phyloP scores from a whole-genome alignment of 1,140 invertebrate species.

The Drosophila trapezifrons region DNA sequence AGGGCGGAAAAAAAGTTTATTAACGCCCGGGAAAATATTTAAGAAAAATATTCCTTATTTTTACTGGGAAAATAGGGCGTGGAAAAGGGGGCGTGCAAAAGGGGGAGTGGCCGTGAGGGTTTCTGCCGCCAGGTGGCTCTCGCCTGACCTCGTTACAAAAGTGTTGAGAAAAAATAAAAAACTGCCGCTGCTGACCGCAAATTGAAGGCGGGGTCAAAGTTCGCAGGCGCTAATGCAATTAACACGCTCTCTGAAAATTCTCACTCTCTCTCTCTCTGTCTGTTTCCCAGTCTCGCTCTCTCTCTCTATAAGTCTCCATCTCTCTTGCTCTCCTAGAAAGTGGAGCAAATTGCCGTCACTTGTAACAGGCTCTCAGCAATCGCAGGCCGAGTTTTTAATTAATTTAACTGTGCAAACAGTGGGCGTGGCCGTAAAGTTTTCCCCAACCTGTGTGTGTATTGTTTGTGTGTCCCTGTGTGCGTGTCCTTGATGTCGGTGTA shows the following conservation, averaged over 20 bases:
- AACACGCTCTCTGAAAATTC: constrained; percentile 54
- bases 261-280: background rate
- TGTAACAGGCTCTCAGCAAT: constrained; percentile 65
- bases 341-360: constrained; percentile 67
- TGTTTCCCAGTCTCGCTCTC: background rate
- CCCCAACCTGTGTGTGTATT: background rate
- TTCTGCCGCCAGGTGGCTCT: constrained; percentile 16
- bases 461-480: constrained; percentile 8
- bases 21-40: constrained; percentile 56
- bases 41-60: constrained; percentile 13
- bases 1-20: no score
- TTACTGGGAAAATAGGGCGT: background rate
- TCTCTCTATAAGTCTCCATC: constrained; percentile 18
- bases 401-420: constrained; percentile 47
- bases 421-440: constrained; percentile 29
- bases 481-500: constrained; percentile 55
- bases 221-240: constrained; percentile 65
- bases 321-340: constrained; percentile 14
- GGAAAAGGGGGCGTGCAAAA: constrained; percentile 1
- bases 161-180: constrained; percentile 51
- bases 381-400: constrained; percentile 62
- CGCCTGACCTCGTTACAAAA: constrained; percentile 70
- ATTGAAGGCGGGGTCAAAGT: constrained; percentile 63
- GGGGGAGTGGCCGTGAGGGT: background rate
- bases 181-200: constrained; percentile 60